Conservation (phyloP, 2,797 vertebrate species). For the Valencia hispanica region DNA sequence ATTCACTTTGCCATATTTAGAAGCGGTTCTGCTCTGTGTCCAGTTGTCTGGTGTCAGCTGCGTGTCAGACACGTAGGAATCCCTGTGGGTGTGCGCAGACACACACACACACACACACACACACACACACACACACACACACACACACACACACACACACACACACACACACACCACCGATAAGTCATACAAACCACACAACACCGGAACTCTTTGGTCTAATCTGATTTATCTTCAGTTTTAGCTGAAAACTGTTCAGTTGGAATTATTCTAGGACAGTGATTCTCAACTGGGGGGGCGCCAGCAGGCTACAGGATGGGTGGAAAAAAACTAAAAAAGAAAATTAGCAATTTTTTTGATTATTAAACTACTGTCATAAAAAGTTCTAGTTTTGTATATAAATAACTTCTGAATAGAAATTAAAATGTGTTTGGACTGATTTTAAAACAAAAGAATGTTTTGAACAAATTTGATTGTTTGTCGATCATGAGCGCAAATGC, state of each 20-base stretch:
- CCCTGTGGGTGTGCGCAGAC: not conserved
- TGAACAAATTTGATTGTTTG: no score
- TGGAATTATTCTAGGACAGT: not conserved
- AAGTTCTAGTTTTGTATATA: no score
- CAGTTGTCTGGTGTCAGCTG: conserved; percentile 68
- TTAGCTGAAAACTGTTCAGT: not conserved
- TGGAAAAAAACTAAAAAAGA: no score
- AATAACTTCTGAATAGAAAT: no score
- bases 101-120: not conserved
- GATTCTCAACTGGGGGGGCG: no score
- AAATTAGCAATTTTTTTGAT: no score
- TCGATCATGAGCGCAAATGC: no score
- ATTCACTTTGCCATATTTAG: conserved; percentile 80
- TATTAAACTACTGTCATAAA: no score
- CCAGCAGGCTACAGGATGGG: no score
- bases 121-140: not conserved
- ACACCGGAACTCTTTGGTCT: not conserved
- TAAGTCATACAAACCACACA: not conserved
- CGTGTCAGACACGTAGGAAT: conserved; percentile 21
- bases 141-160: not conserved
- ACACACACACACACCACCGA: not conserved
- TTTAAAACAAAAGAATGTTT: no score
- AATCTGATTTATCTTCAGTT: not conserved
- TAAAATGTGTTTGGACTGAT: no score
- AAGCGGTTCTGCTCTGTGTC: conserved; percentile 54